phyloP scores from a whole-genome alignment of 23 tunicate genomes.

The Trididemnum clinides region DNA sequence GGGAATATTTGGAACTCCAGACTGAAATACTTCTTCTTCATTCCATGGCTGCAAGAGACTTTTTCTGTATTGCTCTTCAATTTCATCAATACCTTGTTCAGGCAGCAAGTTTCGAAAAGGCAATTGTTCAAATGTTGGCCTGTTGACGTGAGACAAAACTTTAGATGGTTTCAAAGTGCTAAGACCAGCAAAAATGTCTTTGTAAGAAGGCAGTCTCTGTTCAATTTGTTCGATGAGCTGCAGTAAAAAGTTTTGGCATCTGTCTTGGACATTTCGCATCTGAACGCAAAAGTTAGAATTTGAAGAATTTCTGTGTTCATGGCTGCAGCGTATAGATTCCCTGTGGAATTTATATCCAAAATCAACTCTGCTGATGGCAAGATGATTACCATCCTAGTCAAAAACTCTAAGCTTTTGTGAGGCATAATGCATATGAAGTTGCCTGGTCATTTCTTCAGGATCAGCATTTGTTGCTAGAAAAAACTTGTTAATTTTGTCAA shows the following conservation, averaged over 20 bases:
- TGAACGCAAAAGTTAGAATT: background rate
- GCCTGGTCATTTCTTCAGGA: background rate
- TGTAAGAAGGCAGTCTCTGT: background rate
- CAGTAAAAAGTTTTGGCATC: constrained; percentile 10
- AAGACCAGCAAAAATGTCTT: constrained; percentile 8
- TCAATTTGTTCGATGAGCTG: background rate
- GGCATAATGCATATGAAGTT: background rate
- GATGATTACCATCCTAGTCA: background rate
- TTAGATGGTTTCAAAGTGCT: background rate
- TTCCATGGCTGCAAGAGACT: constrained; percentile 24
- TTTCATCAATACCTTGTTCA: background rate
- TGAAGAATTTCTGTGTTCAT: background rate
- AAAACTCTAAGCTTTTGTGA: constrained; percentile 5
- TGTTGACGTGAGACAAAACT: constrained; percentile 30
- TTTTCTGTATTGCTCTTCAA: constrained; percentile 37
- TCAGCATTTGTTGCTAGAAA: constrained; percentile 47
- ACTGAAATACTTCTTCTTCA: constrained; percentile 26
- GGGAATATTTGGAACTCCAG: background rate
- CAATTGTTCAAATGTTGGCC: constrained; percentile 8
- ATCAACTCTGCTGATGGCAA: constrained; percentile 1
- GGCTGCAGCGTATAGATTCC: constrained; percentile 24
- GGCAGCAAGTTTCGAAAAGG: background rate
- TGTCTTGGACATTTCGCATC: background rate
- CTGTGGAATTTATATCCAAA: constrained; percentile 8
- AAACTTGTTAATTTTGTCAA: constrained; percentile 22